Base-by-base conservation (phyloP, 1,140 invertebrate species). In the Prorops nasuta region DNA sequence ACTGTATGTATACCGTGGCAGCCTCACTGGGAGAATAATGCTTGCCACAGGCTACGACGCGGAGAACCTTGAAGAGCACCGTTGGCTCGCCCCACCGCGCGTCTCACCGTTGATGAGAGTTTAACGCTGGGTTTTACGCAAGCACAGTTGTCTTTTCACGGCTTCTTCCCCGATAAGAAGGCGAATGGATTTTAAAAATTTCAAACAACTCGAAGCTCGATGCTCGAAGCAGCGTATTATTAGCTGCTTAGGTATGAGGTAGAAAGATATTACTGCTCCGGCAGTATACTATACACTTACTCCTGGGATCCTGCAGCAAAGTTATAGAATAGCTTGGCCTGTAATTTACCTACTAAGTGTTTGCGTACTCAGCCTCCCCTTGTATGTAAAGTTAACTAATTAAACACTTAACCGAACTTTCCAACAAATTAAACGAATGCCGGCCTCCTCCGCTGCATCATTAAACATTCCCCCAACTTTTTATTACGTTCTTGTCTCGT, bases 291-390 rank as follows among this genome's bases (percentile, higher is more conserved):
- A 35, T 49, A 54, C 54, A 62, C 59, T 60, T 57, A 60, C 58
- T 55, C 49, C 49, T 32, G 51, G 51, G 58, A 67, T 57, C 59
- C 52, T 47, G 57, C 49, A 60, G 57, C 49, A 60, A 71, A 72
- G 68, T 72, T 72, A 69, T 71, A 66, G 59, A 68, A 68, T 64
- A 45, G 59, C 59, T 64, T 43, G 57, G 53, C 56, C 56, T 67
- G 63, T 69, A 69, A 72, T 71, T 71, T 71, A 69, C 63, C 68
- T 60, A 64, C 62, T 64, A 71, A 72, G 68, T 71, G 67, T 69
- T 71, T 67, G 67, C 58, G 49, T 62, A 66, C 54, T 60, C 53
- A 55, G 52, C 35, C 44, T 24, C 15, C 40, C 43, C 51, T 24
- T 55, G 56, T 60, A 59, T 57, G 58, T 63, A 64, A 68, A 71